phyloP scores from a whole-genome alignment of 2,113 vertebrate genomes.

The Erinaceus europaeus region DNA sequence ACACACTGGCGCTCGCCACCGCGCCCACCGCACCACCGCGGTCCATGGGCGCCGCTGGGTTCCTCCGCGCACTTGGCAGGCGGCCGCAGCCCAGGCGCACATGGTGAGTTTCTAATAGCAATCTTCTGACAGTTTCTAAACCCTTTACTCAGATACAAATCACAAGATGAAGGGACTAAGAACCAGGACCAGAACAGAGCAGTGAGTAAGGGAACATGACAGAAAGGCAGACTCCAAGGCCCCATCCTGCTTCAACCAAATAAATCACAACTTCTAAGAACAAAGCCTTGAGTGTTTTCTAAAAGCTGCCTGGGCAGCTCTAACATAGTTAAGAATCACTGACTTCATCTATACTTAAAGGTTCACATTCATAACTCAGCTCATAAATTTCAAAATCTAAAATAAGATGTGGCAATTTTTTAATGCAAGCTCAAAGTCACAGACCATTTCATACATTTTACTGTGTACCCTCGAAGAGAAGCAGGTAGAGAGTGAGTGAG shows the following conservation, averaged over 20 bases:
- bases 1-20: slow-evolving; percentile 92
- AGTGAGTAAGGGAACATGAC: no score
- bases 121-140: neutral
- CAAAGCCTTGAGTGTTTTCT: neutral
- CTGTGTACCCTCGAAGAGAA: neutral
- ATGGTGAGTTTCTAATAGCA: neutral
- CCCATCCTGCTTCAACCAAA: neutral
- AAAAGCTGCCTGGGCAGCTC: neutral
- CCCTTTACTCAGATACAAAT: neutral
- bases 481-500: neutral
- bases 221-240: neutral
- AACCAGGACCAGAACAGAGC: neutral
- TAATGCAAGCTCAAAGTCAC: neutral
- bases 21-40: slow-evolving; percentile 90
- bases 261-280: neutral
- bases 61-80: no score
- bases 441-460: neutral
- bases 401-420: neutral
- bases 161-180: no score
- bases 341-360: neutral
- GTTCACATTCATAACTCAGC: neutral
- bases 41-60: slow-evolving; percentile 8
- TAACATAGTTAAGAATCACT: neutral
- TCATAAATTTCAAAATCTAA: neutral
- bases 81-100: no score